Evolutionary conservation across 2,113 vertebrate species (phyloP).

Genomic region (Trachemys scripta): DNA sequence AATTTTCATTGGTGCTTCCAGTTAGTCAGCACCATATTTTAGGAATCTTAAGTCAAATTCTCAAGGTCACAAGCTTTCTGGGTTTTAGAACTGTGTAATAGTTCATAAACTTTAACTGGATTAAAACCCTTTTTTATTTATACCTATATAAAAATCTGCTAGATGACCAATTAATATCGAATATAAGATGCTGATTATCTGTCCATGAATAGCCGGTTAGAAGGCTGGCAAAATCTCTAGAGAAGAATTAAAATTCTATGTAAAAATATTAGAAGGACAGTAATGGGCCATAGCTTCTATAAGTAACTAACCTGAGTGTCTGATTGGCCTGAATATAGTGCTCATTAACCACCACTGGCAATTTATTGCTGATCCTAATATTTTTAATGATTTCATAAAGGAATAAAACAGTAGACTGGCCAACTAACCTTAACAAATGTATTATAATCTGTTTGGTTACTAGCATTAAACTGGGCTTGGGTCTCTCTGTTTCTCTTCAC

Average conservation of each 20-base stretch:
- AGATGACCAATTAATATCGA: not conserved
- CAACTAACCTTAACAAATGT: not conserved
- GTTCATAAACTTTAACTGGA: not conserved
- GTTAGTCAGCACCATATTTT: not conserved
- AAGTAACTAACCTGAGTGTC: not conserved
- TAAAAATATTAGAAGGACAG: not conserved
- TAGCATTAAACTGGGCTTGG: not conserved
- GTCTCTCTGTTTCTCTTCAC: not conserved
- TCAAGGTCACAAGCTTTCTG: not conserved
- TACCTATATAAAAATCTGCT: not conserved
- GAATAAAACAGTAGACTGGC: not conserved
- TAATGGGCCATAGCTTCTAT: not conserved
- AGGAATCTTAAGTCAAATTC: not conserved
- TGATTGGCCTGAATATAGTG: not conserved
- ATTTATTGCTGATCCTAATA: slow-evolving; percentile 8
- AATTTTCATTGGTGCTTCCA: not conserved
- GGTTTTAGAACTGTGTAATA: not conserved
- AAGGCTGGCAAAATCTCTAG: not conserved
- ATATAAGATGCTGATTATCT: not conserved
- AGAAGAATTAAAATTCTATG: not conserved
- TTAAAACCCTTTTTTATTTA: not conserved
- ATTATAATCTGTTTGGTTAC: not conserved
- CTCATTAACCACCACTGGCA: not conserved
- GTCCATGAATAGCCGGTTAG: accelerated
- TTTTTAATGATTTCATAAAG: slow-evolving; percentile 10